Conservation (phyloP, 2,888 invertebrate species). For the Cerastoderma edule region DNA sequence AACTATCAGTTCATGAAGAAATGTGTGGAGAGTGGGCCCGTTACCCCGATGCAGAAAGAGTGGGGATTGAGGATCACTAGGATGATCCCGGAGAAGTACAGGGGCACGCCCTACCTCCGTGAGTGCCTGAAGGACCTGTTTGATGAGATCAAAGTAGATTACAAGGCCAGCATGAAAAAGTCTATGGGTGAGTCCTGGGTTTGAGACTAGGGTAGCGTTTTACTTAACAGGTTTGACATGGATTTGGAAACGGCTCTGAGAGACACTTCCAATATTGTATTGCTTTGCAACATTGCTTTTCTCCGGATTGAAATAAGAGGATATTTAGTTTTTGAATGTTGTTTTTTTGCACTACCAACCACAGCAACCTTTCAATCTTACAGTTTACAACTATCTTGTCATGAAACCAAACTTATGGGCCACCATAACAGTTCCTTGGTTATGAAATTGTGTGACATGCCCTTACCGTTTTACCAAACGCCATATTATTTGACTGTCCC, state of each 20-base stretch:
- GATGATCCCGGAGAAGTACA: conserved; percentile 80
- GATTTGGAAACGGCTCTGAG: too few relatives aligned
- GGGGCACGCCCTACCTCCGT: conserved; percentile 66
- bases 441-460: too few relatives aligned
- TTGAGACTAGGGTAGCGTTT: too few relatives aligned
- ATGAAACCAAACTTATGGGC: too few relatives aligned
- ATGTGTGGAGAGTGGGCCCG: conserved; percentile 82
- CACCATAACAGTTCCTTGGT: too few relatives aligned
- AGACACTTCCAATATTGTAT: too few relatives aligned
- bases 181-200: conserved; percentile 82
- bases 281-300: too few relatives aligned
- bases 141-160: conserved; percentile 80
- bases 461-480: too few relatives aligned
- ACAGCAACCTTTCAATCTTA: too few relatives aligned
- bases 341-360: too few relatives aligned
- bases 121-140: conserved; percentile 78
- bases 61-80: conserved; percentile 81
- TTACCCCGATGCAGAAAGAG: conserved; percentile 82
- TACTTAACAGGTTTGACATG: neutral
- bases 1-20: conserved; percentile 83
- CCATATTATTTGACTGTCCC: too few relatives aligned
- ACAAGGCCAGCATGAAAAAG: conserved; percentile 82
- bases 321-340: neutral
- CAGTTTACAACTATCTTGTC: too few relatives aligned
- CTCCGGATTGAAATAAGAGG: neutral